phyloP scores from a whole-genome alignment of 2,113 vertebrate species.

The Serinus canaria region DNA sequence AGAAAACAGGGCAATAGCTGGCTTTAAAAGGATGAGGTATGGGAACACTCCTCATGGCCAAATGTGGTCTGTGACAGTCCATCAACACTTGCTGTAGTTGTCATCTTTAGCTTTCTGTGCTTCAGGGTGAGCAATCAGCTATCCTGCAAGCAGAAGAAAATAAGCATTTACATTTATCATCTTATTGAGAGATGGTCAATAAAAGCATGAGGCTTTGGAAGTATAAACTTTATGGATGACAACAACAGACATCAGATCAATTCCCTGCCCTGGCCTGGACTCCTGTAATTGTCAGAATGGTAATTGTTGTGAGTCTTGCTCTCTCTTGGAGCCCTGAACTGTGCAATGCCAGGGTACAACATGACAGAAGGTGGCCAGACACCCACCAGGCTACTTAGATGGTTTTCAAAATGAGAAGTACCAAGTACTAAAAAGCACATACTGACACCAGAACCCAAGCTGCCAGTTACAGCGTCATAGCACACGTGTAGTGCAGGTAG shows the following conservation, averaged over 20 bases:
- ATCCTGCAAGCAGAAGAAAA: conserved; percentile 65
- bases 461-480: neutral
- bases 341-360: neutral
- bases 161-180: neutral
- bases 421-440: neutral
- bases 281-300: neutral
- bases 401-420: neutral
- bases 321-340: neutral
- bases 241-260: neutral
- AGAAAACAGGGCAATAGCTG: neutral
- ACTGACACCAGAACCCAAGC: neutral
- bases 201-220: neutral
- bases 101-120: neutral
- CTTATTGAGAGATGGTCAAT: neutral
- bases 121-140: conserved; percentile 67
- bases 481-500: neutral
- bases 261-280: neutral
- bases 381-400: neutral
- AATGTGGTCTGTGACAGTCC: neutral
- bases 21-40: neutral
- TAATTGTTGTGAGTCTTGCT: neutral
- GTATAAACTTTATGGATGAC: neutral
- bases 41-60: neutral
- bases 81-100: neutral
- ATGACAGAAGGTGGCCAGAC: neutral